A percentile compares a stretch with the other conserved stretches of the same genome.
These are phyloP conservation scores for Ophiothrix spiculata DNA, from an alignment of 35 echinoderm and acorn worm species.

Conservation along the genomic window DNA sequence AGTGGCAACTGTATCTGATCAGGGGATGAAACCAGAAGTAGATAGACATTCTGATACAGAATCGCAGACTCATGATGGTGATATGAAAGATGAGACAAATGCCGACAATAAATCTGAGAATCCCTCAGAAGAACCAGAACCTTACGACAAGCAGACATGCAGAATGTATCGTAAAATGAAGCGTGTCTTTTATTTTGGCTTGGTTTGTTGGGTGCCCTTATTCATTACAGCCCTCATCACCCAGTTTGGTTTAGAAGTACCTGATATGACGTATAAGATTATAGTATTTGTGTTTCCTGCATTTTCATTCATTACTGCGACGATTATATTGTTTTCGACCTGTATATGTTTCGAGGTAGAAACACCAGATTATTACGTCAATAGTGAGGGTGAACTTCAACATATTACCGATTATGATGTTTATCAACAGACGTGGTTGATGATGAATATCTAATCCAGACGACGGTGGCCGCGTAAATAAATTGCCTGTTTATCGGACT, in stretches of 20 bases:
- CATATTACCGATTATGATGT: neutral
- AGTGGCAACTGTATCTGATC: neutral
- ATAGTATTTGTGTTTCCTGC: neutral
- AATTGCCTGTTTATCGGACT: no score
- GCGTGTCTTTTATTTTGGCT: neutral
- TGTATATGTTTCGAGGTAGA: neutral
- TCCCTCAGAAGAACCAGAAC: neutral
- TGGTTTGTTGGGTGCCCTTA: neutral
- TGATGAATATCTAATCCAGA: neutral
- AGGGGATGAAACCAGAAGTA: neutral
- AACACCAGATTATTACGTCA: neutral
- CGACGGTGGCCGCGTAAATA: no score
- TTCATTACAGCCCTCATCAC: neutral
- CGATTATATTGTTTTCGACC: neutral
- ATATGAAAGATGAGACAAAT: neutral
- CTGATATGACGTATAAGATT: neutral
- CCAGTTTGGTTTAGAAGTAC: neutral
- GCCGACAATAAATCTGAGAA: neutral
- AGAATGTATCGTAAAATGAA: neutral
- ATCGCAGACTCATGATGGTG: neutral
- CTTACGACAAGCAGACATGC: neutral
- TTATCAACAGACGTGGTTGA: neutral
- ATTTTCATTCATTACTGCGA: neutral
- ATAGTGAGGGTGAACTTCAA: neutral
- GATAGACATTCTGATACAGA: neutral